A percentile compares a stretch with the other conserved stretches of the same genome.
phyloP scores from a whole-genome alignment of 2,888 invertebrate genomes.

The Caenorhabditis becei region DNA sequence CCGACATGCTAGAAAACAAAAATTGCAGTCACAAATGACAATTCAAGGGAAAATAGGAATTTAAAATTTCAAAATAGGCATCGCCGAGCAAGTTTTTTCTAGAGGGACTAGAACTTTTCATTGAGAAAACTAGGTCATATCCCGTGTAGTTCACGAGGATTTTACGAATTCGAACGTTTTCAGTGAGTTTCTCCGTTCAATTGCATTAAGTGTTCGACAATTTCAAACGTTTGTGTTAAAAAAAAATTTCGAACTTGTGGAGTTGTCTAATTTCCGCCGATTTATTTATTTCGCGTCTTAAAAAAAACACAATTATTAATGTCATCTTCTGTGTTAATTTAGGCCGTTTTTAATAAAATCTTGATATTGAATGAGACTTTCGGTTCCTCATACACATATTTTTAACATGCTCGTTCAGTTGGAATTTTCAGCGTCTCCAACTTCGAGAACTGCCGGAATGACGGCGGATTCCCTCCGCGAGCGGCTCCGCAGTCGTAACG shows the following conservation, averaged over 20 bases:
- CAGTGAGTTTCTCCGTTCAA: no score
- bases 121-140: not conserved
- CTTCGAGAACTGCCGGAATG: constrained; percentile 4
- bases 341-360: no score
- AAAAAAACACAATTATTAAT: no score
- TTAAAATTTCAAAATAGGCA: not conserved
- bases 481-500: constrained; percentile 43
- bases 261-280: no score
- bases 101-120: constrained; percentile 6
- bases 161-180: not conserved
- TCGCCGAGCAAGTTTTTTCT: not conserved
- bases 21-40: not conserved
- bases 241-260: no score
- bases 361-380: no score
- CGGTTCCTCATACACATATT: no score
- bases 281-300: no score
- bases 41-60: not conserved
- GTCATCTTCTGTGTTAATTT: no score
- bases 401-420: not conserved
- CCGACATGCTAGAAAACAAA: constrained; percentile 36
- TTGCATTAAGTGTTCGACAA: no score
- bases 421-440: not conserved
- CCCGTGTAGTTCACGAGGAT: constrained; percentile 29
- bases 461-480: constrained; percentile 45
- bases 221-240: no score